These are phyloP conservation scores for Nesometra sesokonis DNA, from an alignment of 35 echinoderm and acorn worm species.

Conservation along the genomic window DNA sequence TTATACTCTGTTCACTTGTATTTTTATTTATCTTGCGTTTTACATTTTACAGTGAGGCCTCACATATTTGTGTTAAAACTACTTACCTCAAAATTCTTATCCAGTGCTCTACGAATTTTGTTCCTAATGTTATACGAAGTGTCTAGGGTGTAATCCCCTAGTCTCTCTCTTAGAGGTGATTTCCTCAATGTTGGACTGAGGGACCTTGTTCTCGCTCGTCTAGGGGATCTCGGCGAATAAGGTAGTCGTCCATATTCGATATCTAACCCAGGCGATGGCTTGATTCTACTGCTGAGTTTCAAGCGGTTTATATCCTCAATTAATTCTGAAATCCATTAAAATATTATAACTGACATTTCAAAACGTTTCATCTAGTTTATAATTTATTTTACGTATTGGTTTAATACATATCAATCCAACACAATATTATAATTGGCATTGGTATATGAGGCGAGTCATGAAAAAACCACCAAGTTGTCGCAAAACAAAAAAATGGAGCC, in stretches of 20 bases:
- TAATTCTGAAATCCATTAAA: neutral
- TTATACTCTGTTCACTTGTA: no score
- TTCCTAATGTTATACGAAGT: slow-evolving; percentile 43
- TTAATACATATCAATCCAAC: no score
- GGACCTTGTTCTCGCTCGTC: slow-evolving; percentile 33
- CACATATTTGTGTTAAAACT: no score
- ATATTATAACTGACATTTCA: neutral
- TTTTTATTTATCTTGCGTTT: no score
- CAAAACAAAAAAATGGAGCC: no score
- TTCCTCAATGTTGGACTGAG: slow-evolving; percentile 32
- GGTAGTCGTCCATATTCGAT: slow-evolving; percentile 67
- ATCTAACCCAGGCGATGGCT: slow-evolving; percentile 20
- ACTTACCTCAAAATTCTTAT: slow-evolving; percentile 43
- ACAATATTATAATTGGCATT: no score
- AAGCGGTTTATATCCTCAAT: neutral
- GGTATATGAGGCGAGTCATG: no score
- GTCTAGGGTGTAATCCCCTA: slow-evolving; percentile 2
- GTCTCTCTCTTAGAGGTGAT: slow-evolving; percentile 15
- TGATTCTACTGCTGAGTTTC: neutral
- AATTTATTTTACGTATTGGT: no score
- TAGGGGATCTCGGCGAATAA: slow-evolving; percentile 60
- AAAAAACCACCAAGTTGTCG: no score
- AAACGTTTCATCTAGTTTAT: no score
- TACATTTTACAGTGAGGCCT: no score
- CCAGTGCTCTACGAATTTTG: slow-evolving; percentile 54